Evolutionary conservation across 2,797 vertebrate genomes (phyloP).

Genomic region (Erethizon dorsatum): DNA sequence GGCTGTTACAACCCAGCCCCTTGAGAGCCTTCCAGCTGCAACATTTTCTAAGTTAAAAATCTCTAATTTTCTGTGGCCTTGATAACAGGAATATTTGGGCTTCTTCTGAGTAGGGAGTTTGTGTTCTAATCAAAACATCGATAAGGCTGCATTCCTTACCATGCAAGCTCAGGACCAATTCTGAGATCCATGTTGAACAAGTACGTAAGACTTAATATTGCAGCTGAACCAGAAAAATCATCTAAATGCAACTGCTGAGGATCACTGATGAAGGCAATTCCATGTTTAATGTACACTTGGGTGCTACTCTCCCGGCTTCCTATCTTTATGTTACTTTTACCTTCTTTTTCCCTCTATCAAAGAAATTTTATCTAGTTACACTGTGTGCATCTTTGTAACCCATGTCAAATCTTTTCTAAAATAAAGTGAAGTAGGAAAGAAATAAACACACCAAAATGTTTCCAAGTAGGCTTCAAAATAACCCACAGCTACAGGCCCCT

Average conservation of each 20-base stretch:
- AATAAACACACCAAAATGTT: constrained; percentile 73
- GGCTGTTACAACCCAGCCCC: neutral
- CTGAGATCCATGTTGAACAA: neutral
- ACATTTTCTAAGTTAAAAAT: constrained; percentile 11
- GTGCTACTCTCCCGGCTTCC: neutral
- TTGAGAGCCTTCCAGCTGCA: neutral
- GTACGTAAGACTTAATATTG: neutral
- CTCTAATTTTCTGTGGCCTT: neutral
- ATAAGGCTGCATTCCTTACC: neutral
- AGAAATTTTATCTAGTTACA: constrained; percentile 50
- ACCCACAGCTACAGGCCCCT: constrained; percentile 52
- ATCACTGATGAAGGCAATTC: neutral
- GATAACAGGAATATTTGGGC: neutral
- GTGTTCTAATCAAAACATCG: neutral
- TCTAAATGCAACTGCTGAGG: neutral
- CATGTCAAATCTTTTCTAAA: constrained; percentile 69
- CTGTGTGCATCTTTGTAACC: constrained; percentile 57
- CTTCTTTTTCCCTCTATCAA: constrained; percentile 15
- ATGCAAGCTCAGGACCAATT: neutral
- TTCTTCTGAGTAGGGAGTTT: neutral
- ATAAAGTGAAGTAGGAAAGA: constrained; percentile 62
- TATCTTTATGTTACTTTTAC: neutral
- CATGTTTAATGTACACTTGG: neutral
- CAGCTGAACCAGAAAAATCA: neutral
- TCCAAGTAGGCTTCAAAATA: constrained; percentile 71